Conservation (phyloP, 1,140 invertebrate genomes). For the Caerostris extrusa region DNA sequence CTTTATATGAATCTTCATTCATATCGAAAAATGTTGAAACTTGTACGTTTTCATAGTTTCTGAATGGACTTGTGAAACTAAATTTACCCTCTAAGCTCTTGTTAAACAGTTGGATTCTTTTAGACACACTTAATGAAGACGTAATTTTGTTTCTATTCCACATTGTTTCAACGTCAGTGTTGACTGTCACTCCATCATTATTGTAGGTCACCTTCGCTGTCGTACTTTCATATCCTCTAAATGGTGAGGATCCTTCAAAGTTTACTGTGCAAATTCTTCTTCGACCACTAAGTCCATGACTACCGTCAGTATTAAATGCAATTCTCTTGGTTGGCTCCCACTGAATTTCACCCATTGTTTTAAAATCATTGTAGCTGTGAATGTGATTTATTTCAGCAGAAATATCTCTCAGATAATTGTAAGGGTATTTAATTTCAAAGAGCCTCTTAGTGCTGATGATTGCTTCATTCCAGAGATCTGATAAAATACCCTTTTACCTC, state of each 20-base stretch:
- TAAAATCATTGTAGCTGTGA: neutral
- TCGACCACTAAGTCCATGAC: conserved; percentile 32
- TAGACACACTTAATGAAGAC: neutral
- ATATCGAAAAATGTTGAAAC: conserved; percentile 48
- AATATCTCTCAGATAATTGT: conserved; percentile 33
- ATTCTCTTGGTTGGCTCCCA: conserved; percentile 56
- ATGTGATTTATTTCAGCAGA: conserved; percentile 39
- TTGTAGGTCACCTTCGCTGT: conserved; percentile 48
- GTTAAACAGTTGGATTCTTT: conserved; percentile 13
- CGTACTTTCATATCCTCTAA: conserved; percentile 52
- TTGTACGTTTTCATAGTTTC: conserved; percentile 56
- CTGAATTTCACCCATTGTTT: conserved; percentile 6
- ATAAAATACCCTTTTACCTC: neutral
- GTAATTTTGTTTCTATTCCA: conserved; percentile 69
- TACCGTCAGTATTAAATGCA: conserved; percentile 60
- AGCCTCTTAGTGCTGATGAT: conserved; percentile 1
- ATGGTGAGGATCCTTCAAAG: conserved; percentile 36
- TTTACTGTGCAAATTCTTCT: conserved; percentile 55
- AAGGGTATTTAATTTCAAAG: conserved; percentile 47
- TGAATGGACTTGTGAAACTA: conserved; percentile 64
- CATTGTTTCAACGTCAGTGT: conserved; percentile 60
- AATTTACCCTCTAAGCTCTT: conserved; percentile 71
- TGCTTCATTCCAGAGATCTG: neutral
- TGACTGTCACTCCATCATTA: conserved; percentile 60
- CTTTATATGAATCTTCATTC: conserved; percentile 51